Base-by-base conservation (phyloP, 2,888 invertebrate genomes). In the Physocephala rufipes region DNA sequence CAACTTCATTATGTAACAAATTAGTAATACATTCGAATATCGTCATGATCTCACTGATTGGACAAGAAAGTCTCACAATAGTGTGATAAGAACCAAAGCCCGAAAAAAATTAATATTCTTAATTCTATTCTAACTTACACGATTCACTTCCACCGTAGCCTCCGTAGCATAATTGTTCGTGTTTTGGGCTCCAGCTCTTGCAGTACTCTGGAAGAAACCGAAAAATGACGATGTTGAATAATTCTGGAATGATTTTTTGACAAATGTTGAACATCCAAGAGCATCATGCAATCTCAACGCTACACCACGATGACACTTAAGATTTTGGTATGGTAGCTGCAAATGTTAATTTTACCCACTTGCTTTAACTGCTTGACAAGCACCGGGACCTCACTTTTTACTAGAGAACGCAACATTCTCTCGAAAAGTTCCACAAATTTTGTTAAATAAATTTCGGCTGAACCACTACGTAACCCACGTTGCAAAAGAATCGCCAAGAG, bases 131-230 rank as follows among this genome's bases (percentile, higher is more conserved):
- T 43, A 45, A 74, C 85, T 84, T 78, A 86, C 86, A 77, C 86
- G 85, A 76, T 83, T 80, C 76, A 85, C 83, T 79, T 86, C 82
- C 64, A 85, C 81, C 65, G 84, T 83, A 45, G 85, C 86, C 77
- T 86, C 86, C 72, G 86, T 86, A 80, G 86, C 86, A 83, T 84
- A 86, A 80, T 82, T 84, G 71, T 85, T 86, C 68, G 80, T 79
- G 76, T 83, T 82, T 71, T 83, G 80, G 72, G 78, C 79, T 75
- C 80, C 81, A 74, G 81, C 76, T 75, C 80, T 75, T 77, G 80
- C 82, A 75, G 80, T 80, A 78, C 78, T 82, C 84, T 84, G 84
- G 81, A 82, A 85, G 75, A 83, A 80, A 84, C 81, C 82, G 80
- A 83, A 84, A 83, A 82, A 82, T 79, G 82, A 82, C 77, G 82